phyloP scores from a whole-genome alignment of 2,113 vertebrate species.

The Mobula hypostoma region DNA sequence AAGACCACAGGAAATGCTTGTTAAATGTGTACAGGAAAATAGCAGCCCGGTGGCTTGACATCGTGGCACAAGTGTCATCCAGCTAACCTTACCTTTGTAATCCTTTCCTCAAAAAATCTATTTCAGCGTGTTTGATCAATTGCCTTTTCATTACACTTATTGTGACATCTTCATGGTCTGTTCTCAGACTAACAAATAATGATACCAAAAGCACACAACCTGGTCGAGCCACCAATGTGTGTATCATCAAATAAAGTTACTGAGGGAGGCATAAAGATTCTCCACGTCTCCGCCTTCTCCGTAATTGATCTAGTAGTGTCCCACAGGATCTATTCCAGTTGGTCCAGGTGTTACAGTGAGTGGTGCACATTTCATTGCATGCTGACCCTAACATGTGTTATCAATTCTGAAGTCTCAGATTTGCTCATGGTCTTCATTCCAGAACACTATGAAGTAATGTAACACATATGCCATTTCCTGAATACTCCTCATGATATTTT shows the following conservation, averaged over 20 bases:
- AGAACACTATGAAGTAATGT: constrained; percentile 30
- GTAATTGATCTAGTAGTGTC: neutral
- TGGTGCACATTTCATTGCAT: neutral
- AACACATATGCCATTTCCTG: constrained; percentile 26
- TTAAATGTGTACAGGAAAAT: neutral
- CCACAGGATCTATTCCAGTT: neutral
- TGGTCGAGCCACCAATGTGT: neutral
- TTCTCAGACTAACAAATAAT: neutral
- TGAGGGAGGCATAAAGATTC: neutral
- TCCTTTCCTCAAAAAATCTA: neutral
- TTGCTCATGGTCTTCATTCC: constrained; percentile 5
- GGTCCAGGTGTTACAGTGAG: constrained; percentile 13
- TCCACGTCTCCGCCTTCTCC: neutral
- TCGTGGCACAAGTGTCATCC: neutral
- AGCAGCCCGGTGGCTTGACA: neutral
- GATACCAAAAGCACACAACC: neutral
- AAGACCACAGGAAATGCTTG: neutral
- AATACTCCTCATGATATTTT: neutral
- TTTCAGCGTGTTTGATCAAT: neutral
- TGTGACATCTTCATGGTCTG: neutral
- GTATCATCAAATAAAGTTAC: neutral
- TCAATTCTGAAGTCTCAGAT: neutral
- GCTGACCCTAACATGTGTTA: constrained; percentile 24
- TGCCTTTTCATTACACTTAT: neutral
- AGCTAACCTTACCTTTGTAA: neutral